Base-by-base conservation (phyloP, 2,113 vertebrate species). In the Pollimyrus isidori region DNA sequence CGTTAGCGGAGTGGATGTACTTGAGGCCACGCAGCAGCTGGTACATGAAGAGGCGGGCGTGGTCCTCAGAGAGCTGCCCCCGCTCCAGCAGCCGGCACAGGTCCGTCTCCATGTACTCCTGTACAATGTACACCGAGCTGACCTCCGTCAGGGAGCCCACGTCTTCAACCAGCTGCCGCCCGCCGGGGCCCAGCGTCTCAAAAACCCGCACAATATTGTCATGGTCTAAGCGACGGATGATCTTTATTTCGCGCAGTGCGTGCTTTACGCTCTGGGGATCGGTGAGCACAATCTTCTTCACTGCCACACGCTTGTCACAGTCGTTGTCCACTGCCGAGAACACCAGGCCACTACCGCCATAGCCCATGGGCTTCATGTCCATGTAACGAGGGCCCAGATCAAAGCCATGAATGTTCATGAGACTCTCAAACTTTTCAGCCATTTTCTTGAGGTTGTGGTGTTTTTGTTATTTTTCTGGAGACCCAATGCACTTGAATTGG, bases 381-480 rank as follows among this genome's bases (percentile, higher is more conserved):
- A 98, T 98, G 95, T 99, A 99, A 30, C 98, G 97, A 90, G 98
- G 98, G 92, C 98, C 98, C 94, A 99, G 95, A 95, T 99, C 98
- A 92, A 99, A 99, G 94, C 98, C 98, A 89, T 99, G 98, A 97
- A 99, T 99, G 96, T 99, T 99, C 98, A 99, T 99, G 91, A 99
- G 96, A 91, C 98, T 99, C 96, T 99, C 98, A 95, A 99, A 99
- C 95, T 99, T 99, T 95, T 99, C 98, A 92, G 98, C 98, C 98
- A 99, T 99, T 95, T 93, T 94, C 88, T 90, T 30, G 13, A 76
- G 15, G 4, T 15, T 65, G 76, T 90, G 90, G 85, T 62, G 26
- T 17, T 87, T 42, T 53, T 80, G n/a, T 69, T 89, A 46, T 52
- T 56, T 23, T 76, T 56, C 26, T 11, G 56, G 87, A 87, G 19